Conservation (phyloP, 2,888 invertebrate genomes). For the Macrophya annulata region DNA sequence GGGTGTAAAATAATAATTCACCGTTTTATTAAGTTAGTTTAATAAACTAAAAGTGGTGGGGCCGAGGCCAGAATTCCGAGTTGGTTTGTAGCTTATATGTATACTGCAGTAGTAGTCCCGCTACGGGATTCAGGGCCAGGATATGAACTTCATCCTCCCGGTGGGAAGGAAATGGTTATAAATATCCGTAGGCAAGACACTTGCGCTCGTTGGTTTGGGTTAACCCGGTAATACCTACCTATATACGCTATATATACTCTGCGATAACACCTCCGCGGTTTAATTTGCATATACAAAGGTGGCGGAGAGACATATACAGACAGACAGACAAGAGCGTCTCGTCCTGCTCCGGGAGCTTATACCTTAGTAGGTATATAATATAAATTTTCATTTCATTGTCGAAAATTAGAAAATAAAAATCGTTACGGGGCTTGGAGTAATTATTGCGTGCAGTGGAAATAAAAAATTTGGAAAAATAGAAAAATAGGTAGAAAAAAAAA, state of each 20-base stretch:
- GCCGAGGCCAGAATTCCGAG: slow-evolving; percentile 68
- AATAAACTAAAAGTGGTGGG: slow-evolving; percentile 71
- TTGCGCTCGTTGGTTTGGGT: neutral
- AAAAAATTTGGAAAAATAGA: neutral
- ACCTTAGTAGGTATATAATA: neutral
- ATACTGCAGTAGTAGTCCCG: neutral
- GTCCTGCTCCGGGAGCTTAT: neutral
- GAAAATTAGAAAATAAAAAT: neutral
- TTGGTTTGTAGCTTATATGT: too few species aligned
- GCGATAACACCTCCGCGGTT: slow-evolving; percentile 59
- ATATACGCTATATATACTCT: neutral
- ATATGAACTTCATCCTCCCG: slow-evolving; percentile 59
- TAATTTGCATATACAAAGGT: slow-evolving; percentile 77
- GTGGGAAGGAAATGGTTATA: slow-evolving; percentile 75
- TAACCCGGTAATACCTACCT: slow-evolving; percentile 10
- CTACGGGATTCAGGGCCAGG: slow-evolving; percentile 20
- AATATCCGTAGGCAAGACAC: slow-evolving; percentile 75
- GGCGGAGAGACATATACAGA: slow-evolving; percentile 59
- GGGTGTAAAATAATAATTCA: slow-evolving; percentile 65
- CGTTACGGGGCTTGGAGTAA: neutral
- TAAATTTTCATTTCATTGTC: neutral
- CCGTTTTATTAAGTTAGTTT: slow-evolving; percentile 72
- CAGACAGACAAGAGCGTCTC: slow-evolving; percentile 14
- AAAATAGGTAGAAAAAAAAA: neutral
- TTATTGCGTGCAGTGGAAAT: neutral